These are phyloP conservation scores for Lasius platythorax DNA, from an alignment of 2,888 invertebrate genomes.

Conservation along the genomic window DNA sequence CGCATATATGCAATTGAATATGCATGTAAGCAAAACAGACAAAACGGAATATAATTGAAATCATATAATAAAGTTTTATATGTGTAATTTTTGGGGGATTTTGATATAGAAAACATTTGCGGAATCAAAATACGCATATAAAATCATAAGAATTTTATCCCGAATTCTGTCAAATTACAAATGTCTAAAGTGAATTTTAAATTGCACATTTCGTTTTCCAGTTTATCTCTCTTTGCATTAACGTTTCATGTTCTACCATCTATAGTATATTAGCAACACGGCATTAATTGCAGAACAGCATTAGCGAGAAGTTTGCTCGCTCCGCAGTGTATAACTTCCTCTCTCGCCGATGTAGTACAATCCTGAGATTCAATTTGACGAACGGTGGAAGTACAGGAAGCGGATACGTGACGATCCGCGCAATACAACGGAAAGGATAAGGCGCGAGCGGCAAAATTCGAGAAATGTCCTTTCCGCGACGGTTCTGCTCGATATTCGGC, in stretches of 20 bases:
- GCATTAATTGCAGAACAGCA: constrained; percentile 29
- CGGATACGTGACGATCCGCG: constrained; percentile 10
- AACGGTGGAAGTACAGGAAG: not conserved
- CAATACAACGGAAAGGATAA: constrained; percentile 10
- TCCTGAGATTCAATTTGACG: constrained; percentile 31
- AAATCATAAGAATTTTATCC: not conserved
- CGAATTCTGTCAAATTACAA: not conserved
- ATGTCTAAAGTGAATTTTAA: not conserved
- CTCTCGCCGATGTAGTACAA: constrained; percentile 6
- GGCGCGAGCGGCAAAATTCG: not conserved
- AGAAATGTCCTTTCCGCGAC: not conserved
- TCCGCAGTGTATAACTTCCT: constrained; percentile 4
- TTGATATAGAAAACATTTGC: not conserved
- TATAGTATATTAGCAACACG: not conserved
- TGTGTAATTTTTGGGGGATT: not conserved
- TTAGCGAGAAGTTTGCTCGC: constrained; percentile 25
- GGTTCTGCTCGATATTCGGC: not conserved
- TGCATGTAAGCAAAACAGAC: not conserved
- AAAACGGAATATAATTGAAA: not conserved
- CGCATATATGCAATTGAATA: not conserved
- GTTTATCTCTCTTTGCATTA: not conserved
- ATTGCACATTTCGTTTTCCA: not conserved
- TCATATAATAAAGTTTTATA: not conserved
- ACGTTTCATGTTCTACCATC: not conserved
- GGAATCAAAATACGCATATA: not conserved